phyloP scores from a whole-genome alignment of 2,888 invertebrate genomes.

The Orgyia antiqua region DNA sequence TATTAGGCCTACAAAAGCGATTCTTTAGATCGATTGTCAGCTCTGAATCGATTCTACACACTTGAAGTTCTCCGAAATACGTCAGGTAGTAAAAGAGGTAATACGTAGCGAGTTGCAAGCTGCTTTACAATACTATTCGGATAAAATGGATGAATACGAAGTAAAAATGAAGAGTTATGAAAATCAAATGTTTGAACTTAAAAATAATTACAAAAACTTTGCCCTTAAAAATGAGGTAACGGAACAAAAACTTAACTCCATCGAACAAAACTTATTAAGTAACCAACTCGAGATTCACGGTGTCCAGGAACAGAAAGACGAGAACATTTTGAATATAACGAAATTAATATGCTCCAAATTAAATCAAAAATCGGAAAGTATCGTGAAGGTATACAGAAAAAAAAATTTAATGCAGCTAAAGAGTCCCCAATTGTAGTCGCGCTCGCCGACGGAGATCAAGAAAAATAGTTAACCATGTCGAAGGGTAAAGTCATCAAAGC shows the following conservation, averaged over 20 bases:
- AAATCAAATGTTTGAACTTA: background rate
- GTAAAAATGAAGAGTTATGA: background rate
- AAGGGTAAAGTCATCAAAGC: background rate
- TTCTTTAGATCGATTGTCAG: too few species aligned
- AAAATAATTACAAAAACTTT: conserved; percentile 3
- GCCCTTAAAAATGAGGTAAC: conserved; percentile 1
- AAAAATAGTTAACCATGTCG: conserved; percentile 1
- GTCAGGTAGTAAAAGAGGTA: background rate
- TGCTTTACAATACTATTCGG: conserved; percentile 1
- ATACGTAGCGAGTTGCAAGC: conserved; percentile 1
- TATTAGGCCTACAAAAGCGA: too few species aligned
- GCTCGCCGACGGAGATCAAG: background rate
- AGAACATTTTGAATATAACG: background rate
- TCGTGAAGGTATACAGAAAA: background rate
- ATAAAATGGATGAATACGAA: conserved; percentile 5
- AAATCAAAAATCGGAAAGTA: background rate
- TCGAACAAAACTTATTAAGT: conserved; percentile 1
- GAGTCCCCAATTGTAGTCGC: background rate
- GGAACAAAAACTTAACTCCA: conserved; percentile 2
- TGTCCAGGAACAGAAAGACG: background rate
- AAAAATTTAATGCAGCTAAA: background rate
- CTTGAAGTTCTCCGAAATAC: too few species aligned
- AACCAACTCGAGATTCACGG: conserved; percentile 5
- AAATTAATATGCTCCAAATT: background rate
- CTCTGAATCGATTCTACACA: too few species aligned